phyloP scores from a whole-genome alignment of 2,113 vertebrate genomes.

The Rhinopomastus cyanomelas region DNA sequence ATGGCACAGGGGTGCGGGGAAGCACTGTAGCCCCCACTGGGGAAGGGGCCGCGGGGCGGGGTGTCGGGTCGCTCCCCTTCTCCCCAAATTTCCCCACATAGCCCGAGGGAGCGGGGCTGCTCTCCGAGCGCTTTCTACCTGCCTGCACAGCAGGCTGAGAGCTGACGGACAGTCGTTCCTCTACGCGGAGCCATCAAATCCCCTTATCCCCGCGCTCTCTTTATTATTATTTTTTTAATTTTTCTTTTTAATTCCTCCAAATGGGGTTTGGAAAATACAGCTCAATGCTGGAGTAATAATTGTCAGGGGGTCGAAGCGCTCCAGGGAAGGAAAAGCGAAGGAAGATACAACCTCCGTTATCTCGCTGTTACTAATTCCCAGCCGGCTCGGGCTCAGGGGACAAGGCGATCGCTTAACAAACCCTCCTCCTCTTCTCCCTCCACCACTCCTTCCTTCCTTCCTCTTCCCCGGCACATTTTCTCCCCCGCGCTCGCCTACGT shows the following conservation, averaged over 20 bases:
- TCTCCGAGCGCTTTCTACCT: not conserved
- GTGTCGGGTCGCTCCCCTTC: too few species aligned
- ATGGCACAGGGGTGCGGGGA: too few species aligned
- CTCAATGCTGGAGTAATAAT: not conserved
- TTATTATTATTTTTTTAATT: not conserved
- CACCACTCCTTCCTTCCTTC: constrained; percentile 50
- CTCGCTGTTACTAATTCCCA: constrained; percentile 51
- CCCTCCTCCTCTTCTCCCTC: constrained; percentile 17
- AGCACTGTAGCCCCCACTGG: not conserved
- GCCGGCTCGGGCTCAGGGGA: constrained; percentile 32
- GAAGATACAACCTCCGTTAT: constrained; percentile 28
- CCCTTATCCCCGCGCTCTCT: not conserved
- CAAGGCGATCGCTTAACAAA: constrained; percentile 47
- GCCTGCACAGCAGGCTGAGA: not conserved
- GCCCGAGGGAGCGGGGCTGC: not conserved
- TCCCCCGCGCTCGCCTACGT: constrained; percentile 26
- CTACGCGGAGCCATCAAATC: not conserved
- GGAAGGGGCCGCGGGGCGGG: not conserved
- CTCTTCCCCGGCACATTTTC: constrained; percentile 32
- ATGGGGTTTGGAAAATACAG: not conserved
- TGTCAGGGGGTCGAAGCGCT: not conserved
- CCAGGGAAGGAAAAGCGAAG: not conserved
- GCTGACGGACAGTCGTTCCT: not conserved
- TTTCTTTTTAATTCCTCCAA: not conserved
- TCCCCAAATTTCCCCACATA: not conserved